phyloP scores from a whole-genome alignment of 30 jellyfish, hydroid and myxozoan species.

The Calvadosia cruxmelitensis region DNA sequence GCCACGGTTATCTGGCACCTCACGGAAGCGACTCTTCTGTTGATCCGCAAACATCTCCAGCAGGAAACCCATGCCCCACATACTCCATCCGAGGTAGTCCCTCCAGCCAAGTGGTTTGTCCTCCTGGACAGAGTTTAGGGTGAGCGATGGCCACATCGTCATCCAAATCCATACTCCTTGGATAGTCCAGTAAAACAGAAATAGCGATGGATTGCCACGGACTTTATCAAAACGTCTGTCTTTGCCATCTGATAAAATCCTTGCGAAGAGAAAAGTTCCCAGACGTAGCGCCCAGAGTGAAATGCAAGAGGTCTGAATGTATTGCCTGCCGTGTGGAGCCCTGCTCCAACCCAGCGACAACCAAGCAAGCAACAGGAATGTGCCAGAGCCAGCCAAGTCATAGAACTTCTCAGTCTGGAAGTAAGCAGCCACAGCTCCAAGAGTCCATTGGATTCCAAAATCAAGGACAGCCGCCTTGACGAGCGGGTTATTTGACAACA shows the following conservation, averaged over 20 bases:
- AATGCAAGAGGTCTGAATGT: constrained; percentile 61
- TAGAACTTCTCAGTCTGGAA: constrained; percentile 76
- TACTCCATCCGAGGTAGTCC: constrained; percentile 66
- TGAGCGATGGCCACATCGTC: constrained; percentile 70
- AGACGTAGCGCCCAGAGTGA: constrained; percentile 84
- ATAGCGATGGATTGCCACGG: constrained; percentile 41
- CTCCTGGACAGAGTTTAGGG: constrained; percentile 35
- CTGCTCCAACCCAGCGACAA: constrained; percentile 58
- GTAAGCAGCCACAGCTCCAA: constrained; percentile 59
- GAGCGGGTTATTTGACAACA: constrained; percentile 9
- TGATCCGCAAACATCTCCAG: constrained; percentile 63
- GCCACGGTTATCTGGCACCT: constrained; percentile 61
- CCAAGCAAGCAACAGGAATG: constrained; percentile 80
- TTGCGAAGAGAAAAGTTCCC: constrained; percentile 68
- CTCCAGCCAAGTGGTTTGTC: constrained; percentile 35
- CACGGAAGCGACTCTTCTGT: constrained; percentile 48
- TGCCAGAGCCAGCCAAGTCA: constrained; percentile 87
- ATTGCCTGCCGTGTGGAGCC: constrained; percentile 47
- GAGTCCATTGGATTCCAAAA: constrained; percentile 73
- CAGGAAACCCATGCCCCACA: constrained; percentile 67
- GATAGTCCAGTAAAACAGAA: constrained; percentile 72
- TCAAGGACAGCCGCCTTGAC: constrained; percentile 60
- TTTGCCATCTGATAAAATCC: constrained; percentile 55
- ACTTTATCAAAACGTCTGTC: constrained; percentile 84
- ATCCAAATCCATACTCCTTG: constrained; percentile 87